Conservation (phyloP, 2,797 vertebrate genomes). For the Malurus splendens region DNA sequence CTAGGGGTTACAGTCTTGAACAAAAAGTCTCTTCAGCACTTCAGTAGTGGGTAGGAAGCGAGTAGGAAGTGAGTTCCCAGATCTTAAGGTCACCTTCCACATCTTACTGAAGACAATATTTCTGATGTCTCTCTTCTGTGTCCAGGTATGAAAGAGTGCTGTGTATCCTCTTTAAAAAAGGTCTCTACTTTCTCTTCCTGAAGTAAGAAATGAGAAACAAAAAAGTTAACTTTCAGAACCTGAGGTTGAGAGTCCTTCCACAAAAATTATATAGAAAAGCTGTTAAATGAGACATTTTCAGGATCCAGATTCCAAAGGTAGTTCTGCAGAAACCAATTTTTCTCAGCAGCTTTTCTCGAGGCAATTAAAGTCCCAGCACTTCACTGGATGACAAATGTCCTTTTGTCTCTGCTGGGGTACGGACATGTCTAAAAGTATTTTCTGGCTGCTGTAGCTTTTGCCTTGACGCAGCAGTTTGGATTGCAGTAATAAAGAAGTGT, state of each 20-base stretch:
- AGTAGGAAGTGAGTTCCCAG: background rate
- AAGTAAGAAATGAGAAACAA: background rate
- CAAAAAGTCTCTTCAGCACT: background rate
- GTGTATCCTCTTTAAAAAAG: background rate
- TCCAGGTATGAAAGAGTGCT: background rate
- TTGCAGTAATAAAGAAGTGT: background rate
- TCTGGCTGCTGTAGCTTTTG: background rate
- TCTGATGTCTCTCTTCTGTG: background rate
- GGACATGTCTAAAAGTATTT: background rate
- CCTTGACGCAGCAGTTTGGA: background rate
- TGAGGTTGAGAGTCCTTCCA: background rate
- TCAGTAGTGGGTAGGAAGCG: too few species aligned
- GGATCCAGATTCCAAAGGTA: background rate
- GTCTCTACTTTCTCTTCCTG: background rate
- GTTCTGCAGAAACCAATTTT: background rate
- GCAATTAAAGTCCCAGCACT: background rate
- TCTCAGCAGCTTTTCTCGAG: background rate
- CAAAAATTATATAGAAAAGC: background rate
- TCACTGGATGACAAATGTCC: background rate
- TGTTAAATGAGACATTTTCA: background rate
- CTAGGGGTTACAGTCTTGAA: background rate
- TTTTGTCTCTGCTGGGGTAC: background rate
- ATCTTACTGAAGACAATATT: background rate
- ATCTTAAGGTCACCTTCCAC: background rate
- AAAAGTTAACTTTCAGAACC: background rate